Percentiles rank a stretch among this genome's conserved stretches.
These are phyloP conservation scores for Folsomia manolachei DNA, from an alignment of 2,888 invertebrate genomes.

Conservation along the genomic window DNA sequence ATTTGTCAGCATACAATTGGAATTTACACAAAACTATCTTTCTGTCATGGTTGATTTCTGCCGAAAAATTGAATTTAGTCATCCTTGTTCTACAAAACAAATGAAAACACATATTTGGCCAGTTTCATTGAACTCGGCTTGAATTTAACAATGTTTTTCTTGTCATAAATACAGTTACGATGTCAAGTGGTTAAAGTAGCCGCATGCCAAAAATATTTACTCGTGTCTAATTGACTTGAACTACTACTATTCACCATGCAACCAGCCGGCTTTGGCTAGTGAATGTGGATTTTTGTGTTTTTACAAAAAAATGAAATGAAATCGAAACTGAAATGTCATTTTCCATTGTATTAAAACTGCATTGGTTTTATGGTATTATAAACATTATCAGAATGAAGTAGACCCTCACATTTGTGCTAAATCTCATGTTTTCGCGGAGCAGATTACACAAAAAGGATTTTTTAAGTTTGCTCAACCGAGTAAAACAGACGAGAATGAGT, in stretches of 20 bases:
- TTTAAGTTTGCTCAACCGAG: too few species aligned
- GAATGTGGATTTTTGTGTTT: not conserved
- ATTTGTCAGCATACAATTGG: too few species aligned
- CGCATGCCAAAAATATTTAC: too few species aligned
- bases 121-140: not conserved
- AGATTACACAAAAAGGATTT: too few species aligned
- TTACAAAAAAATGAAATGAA: not conserved
- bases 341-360: constrained; percentile 6
- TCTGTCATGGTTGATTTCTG: not conserved
- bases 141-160: too few species aligned
- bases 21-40: too few species aligned
- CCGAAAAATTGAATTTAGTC: not conserved
- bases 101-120: not conserved
- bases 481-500: too few species aligned
- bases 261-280: not conserved
- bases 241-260: not conserved
- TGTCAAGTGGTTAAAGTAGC: too few species aligned
- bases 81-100: not conserved
- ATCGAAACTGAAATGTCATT: constrained; percentile 20
- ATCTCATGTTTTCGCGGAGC: not conserved
- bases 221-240: not conserved
- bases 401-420: constrained; percentile 22
- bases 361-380: not conserved
- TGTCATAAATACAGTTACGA: too few species aligned
- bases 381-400: constrained; percentile 3